Percentiles rank a stretch among this genome's conserved stretches.
phyloP scores from a whole-genome alignment of 2,888 invertebrate genomes.

The Yponomeuta plumbellus region DNA sequence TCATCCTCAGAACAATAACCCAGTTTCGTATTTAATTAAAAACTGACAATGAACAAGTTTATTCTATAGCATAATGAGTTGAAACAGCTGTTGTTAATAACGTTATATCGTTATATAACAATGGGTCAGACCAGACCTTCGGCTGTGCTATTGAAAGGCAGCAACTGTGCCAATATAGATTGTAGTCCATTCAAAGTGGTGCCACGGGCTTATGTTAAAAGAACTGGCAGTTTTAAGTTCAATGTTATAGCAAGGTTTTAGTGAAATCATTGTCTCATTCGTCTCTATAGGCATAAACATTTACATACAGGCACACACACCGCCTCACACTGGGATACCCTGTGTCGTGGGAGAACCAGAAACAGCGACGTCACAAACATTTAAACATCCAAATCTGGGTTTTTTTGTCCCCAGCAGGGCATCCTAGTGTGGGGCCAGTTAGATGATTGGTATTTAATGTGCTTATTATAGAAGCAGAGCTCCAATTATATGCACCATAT shows the following conservation, averaged over 20 bases:
- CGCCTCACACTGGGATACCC: too few species aligned
- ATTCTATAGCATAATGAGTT: not conserved
- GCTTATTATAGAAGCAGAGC: too few species aligned
- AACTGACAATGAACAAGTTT: conserved; percentile 4
- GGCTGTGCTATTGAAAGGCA: conserved; percentile 27
- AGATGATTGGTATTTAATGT: too few species aligned
- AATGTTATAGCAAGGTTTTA: not conserved
- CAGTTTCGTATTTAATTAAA: not conserved
- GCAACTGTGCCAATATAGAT: conserved; percentile 43
- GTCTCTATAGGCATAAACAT: too few species aligned
- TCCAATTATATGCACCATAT: too few species aligned
- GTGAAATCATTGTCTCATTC: not conserved
- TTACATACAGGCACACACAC: too few species aligned
- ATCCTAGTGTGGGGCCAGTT: too few species aligned
- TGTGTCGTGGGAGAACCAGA: too few species aligned
- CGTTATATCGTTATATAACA: conserved; percentile 32
- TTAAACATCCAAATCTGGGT: too few species aligned
- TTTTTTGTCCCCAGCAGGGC: too few species aligned
- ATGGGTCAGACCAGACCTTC: conserved; percentile 33
- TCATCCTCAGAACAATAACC: not conserved
- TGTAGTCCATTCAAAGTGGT: conserved; percentile 9
- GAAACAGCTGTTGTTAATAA: conserved; percentile 24
- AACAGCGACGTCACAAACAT: too few species aligned
- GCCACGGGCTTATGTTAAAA: conserved; percentile 19
- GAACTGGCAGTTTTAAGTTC: conserved; percentile 4